These are phyloP conservation scores for Bryconaethiops microstoma DNA, from an alignment of 2,797 vertebrate genomes.

Conservation along the genomic window DNA sequence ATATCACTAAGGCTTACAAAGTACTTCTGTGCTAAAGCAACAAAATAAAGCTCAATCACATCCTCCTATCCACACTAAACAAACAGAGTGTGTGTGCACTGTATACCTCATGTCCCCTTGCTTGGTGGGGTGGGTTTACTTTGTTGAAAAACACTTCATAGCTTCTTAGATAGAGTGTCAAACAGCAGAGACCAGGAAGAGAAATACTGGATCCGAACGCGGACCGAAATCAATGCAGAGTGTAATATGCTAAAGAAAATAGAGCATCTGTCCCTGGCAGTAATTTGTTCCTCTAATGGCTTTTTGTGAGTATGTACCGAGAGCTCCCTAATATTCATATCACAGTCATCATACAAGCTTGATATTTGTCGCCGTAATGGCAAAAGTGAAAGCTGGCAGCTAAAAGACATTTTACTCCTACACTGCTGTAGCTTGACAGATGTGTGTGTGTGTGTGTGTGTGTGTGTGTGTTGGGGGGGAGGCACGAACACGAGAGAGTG, in stretches of 20 bases:
- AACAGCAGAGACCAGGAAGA: conserved; percentile 20
- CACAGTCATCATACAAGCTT: conserved; percentile 19
- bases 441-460: too few relatives aligned
- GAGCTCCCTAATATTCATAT: conserved; percentile 27
- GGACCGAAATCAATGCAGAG: conserved; percentile 46
- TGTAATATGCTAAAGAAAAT: conserved; percentile 52
- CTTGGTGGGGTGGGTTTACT: conserved; percentile 28
- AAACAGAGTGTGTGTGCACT: conserved; percentile 24
- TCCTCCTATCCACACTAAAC: conserved; percentile 32
- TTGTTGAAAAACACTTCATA: conserved; percentile 35
- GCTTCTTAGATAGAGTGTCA: conserved; percentile 33
- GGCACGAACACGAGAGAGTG: too few relatives aligned
- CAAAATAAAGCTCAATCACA: conserved; percentile 6
- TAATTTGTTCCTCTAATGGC: conserved; percentile 41
- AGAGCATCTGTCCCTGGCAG: conserved; percentile 35
- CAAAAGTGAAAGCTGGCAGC: conserved; percentile 22
- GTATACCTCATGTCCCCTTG: conserved; percentile 12
- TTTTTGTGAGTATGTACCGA: conserved; percentile 24
- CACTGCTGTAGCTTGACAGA: conserved; percentile 21
- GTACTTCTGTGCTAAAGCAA: conserved; percentile 25
- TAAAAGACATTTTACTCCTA: conserved; percentile 21
- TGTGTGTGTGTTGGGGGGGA: too few relatives aligned
- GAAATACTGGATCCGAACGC: conserved; percentile 33
- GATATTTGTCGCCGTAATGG: conserved; percentile 26
- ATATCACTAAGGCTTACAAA: conserved; percentile 10